Evolutionary conservation across 2,888 invertebrate species (phyloP), one percentile per base, ranked within the genome.

Genomic region (Sepioteuthis lessoniana): DNA sequence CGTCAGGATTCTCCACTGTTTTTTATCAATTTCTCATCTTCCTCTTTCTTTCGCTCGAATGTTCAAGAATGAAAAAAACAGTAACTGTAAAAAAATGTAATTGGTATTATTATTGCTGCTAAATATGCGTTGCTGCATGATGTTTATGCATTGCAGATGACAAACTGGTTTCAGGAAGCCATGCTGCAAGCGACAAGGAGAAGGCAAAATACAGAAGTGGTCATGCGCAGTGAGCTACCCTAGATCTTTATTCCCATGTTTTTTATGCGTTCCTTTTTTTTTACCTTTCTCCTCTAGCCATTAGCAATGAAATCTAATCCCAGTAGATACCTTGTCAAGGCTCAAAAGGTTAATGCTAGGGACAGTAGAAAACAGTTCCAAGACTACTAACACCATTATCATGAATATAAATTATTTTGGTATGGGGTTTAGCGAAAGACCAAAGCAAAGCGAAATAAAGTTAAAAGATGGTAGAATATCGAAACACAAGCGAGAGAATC

Each of bases 161-260:
- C 76, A 76, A 35, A 13, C n/a, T 13, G 76, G 19, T 76, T 31
- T 76, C 76, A 76, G 76, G 19, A 10, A n/a, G n/a, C 76, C 76
- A 76, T 76, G 16, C n/a, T 76, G 13, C 76, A 19, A n/a, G 13
- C n/a, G n/a, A 76, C 13, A 10, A 76, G 76, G 13, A 76, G 76
- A 35, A 76, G 28, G 31, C 76, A 8, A 76, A 76, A 76, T 10
- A 31, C 76, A 31, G 76, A 76, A 76, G 76, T 76, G n/a, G n/a
- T 76, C 76, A 76, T n/a, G 76, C 76, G 76, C 76, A 76, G 76
- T 76, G n/a, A 76, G n/a, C 76, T n/a, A 76, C n/a, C n/a, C 10
- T 13, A n/a, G 76, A 25, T 55, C 25, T 47, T 13, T 42, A 42
- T 42, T 47, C 19, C 19, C 19, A 16, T 16, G 1, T 13, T 47